Evolutionary conservation across 2,888 invertebrate species (phyloP).

Genomic region (Lycia hirtaria): DNA sequence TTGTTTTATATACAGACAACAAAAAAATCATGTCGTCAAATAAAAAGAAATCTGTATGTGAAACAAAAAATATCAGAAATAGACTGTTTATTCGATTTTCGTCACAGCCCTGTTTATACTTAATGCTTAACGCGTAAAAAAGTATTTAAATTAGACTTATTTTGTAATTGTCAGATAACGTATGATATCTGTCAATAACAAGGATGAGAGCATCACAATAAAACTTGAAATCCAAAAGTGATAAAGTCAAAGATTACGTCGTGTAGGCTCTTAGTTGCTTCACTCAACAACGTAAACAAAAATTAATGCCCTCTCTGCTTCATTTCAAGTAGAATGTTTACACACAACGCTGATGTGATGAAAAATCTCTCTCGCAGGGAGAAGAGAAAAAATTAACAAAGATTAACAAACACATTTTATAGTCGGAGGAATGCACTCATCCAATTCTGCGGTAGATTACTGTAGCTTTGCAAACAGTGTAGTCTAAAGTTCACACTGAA

Average conservation of each 20-base stretch:
- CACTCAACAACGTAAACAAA: conserved; percentile 30
- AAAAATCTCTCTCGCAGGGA: not conserved
- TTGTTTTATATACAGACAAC: too few species aligned
- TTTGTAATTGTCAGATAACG: too few species aligned
- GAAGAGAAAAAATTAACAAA: not conserved
- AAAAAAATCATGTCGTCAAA: too few species aligned
- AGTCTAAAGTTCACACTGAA: not conserved
- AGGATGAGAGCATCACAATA: not conserved
- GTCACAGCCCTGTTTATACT: too few species aligned
- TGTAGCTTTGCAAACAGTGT: not conserved
- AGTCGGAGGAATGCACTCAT: not conserved
- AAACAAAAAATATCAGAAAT: too few species aligned
- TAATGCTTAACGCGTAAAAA: too few species aligned
- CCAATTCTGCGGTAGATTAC: not conserved
- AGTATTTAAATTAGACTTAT: too few species aligned
- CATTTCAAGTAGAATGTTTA: conserved; percentile 21
- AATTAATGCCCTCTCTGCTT: conserved; percentile 23
- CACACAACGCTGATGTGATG: not conserved
- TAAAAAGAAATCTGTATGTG: too few species aligned
- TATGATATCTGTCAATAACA: not conserved
- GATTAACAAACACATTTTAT: conserved; percentile 1
- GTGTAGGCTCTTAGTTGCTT: not conserved
- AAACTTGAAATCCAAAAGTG: too few species aligned
- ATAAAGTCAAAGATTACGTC: too few species aligned
- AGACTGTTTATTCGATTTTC: too few species aligned